A percentile compares a stretch with the other conserved stretches of the same genome.
These are phyloP conservation scores for Auanema sp. DNA, from an alignment of 2,888 invertebrate species.

Conservation along the genomic window DNA sequence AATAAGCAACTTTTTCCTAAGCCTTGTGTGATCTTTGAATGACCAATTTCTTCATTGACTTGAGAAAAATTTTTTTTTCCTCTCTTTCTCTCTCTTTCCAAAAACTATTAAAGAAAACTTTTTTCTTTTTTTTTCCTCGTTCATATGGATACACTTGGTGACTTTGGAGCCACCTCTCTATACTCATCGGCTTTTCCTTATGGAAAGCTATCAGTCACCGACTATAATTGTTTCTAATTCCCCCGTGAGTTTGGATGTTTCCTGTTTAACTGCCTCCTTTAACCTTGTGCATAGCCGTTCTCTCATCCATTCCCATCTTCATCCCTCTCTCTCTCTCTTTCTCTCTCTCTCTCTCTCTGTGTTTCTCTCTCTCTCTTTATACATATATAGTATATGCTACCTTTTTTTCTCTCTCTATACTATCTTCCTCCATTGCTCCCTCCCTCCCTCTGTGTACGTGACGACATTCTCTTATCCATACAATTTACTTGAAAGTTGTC, in stretches of 20 bases:
- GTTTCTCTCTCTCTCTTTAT: not conserved
- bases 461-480: not conserved
- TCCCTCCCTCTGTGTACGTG: not conserved
- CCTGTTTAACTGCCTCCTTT: too few relatives aligned
- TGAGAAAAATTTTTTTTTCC: not conserved
- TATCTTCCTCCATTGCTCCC: not conserved
- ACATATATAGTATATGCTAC: too few relatives aligned
- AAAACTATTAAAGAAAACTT: too few relatives aligned
- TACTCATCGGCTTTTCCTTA: too few relatives aligned
- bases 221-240: too few relatives aligned
- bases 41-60: too few relatives aligned
- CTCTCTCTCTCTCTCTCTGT: conserved; percentile 4
- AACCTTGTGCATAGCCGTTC: not conserved
- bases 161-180: too few relatives aligned
- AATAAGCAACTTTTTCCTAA: too few relatives aligned
- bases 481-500: not conserved
- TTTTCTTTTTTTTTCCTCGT: not conserved
- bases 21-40: too few relatives aligned
- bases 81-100: not conserved
- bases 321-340: not conserved
- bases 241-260: too few relatives aligned
- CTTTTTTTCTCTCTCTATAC: not conserved
- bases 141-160: not conserved
- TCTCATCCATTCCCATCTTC: conserved; percentile 7
- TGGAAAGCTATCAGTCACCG: too few relatives aligned